Evolutionary conservation across 2,797 vertebrate species (phyloP).

Genomic region (Chelidonichthys spinosus): DNA sequence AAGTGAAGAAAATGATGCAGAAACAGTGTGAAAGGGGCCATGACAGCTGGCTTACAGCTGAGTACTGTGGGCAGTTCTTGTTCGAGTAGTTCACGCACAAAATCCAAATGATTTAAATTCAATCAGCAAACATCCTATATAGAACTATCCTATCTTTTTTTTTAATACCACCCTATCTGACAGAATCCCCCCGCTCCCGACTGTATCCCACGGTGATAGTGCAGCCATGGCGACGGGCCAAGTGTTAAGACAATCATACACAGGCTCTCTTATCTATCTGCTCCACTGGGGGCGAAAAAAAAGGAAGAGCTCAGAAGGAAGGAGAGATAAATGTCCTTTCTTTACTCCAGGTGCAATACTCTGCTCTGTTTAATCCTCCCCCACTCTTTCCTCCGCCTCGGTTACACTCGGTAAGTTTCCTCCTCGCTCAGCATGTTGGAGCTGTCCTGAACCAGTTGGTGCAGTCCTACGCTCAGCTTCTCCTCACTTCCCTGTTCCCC

Average conservation of each 20-base stretch:
- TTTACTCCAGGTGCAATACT: conserved; percentile 63
- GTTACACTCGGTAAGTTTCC: conserved; percentile 35
- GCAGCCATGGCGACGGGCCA: conserved; percentile 60
- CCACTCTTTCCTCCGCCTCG: conserved; percentile 43
- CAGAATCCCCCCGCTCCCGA: conserved; percentile 59
- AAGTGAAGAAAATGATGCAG: conserved; percentile 42
- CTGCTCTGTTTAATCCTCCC: conserved; percentile 63
- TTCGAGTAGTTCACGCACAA: conserved; percentile 21
- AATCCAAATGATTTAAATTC: conserved; percentile 61
- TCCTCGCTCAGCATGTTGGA: conserved; percentile 25
- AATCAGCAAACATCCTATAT: conserved; percentile 42
- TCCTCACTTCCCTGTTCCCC: conserved; percentile 18
- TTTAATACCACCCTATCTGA: conserved; percentile 62
- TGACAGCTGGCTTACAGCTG: conserved; percentile 31
- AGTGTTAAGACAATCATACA: conserved; percentile 73
- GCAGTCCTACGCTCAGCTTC: conserved; percentile 4
- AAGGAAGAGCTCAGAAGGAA: conserved; percentile 64
- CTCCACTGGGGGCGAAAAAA: conserved; percentile 66
- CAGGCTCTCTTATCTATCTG: conserved; percentile 70
- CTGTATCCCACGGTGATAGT: conserved; percentile 54
- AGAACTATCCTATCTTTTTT: conserved; percentile 59
- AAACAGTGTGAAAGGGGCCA: conserved; percentile 18
- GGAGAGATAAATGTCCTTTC: conserved; percentile 72
- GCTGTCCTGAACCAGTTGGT: conserved; percentile 41
- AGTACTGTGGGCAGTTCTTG: conserved; percentile 14